Base-by-base conservation (phyloP, 2,888 invertebrate species). In the Tenthredo mesomela region DNA sequence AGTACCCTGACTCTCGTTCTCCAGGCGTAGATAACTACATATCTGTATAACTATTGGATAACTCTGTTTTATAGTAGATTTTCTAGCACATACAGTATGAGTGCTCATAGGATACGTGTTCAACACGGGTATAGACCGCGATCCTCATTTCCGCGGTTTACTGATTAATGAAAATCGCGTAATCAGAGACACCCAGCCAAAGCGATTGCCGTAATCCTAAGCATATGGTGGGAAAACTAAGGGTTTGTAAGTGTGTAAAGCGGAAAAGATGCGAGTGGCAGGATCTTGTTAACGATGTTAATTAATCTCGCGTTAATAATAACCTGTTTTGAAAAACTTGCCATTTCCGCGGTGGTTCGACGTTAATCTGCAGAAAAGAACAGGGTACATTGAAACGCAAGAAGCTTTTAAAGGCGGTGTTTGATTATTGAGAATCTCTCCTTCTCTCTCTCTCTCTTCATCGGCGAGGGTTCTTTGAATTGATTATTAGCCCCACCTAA, bases 21-120 rank as follows among this genome's bases (percentile, higher is more conserved):
- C n/a, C 77, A 25, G 15, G 10, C 29, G 47, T 25, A 40, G 25
- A 29, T 33, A 33, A 77, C 77, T 77, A 54, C n/a, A 54, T 77
- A 54, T 77, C 54, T n/a, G 25, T 21, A 77, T 21, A 77, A 77
- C 77, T 77, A 77, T 77, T 77, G 54, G 50, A 54, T 77, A 77
- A 54, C 77, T 73, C 7, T 54, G 33, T 54, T 21, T 71, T 10
- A 29, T 43, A 43, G 71, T 12, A 40, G 71, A 71, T 71, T 71
- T 40, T 40, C 21, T 40, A 71, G 15, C 15, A 1, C 67, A 33
- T 33, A n/a, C n/a, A n/a, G 67, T 67, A 67, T 6, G 4, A 3
- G 29, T 61, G 21, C 10, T 15, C 3, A 25, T 33, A 33, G 12
- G 15, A 33, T 29, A 29, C 65, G 12, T 65, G 10, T 61, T 18